A percentile compares a stretch with the other conserved stretches of the same genome.
phyloP scores from a whole-genome alignment of 2,888 invertebrate genomes.

The Tenodera sinensis region DNA sequence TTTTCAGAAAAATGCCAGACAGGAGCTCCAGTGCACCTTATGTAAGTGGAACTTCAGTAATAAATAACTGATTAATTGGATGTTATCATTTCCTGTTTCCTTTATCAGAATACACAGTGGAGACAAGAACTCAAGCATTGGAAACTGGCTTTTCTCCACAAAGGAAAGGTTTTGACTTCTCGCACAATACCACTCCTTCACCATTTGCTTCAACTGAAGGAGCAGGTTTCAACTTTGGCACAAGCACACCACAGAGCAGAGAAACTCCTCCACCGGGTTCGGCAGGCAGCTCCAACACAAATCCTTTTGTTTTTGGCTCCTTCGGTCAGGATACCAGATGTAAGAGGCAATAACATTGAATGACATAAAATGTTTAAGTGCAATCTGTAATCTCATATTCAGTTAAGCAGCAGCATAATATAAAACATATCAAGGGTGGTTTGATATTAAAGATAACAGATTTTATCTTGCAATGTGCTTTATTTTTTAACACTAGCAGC shows the following conservation, averaged over 20 bases:
- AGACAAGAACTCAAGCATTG: conserved; percentile 33
- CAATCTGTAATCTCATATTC: no score
- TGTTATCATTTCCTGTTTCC: not conserved
- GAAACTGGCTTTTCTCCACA: conserved; percentile 35
- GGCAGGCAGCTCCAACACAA: conserved; percentile 37
- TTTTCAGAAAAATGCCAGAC: no score
- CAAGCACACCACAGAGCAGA: conserved; percentile 5
- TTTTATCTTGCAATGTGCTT: no score
- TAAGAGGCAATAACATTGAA: conserved; percentile 28
- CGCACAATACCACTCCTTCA: conserved; percentile 34
- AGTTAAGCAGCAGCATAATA: no score
- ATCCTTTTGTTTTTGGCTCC: conserved; percentile 48
- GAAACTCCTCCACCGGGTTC: conserved; percentile 24
- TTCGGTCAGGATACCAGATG: conserved; percentile 28
- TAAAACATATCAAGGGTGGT: no score
- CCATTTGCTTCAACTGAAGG: conserved; percentile 13
- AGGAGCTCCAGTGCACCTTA: no score
- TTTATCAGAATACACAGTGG: conserved; percentile 20
- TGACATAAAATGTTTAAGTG: no score
- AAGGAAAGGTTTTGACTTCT: conserved; percentile 58
- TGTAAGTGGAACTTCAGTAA: not conserved
- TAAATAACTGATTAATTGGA: not conserved
- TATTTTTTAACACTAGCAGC: no score
- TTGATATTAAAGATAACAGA: no score
- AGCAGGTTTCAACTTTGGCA: conserved; percentile 30